phyloP scores from a whole-genome alignment of 1,140 invertebrate species.

The Dreissena rostriformis region DNA sequence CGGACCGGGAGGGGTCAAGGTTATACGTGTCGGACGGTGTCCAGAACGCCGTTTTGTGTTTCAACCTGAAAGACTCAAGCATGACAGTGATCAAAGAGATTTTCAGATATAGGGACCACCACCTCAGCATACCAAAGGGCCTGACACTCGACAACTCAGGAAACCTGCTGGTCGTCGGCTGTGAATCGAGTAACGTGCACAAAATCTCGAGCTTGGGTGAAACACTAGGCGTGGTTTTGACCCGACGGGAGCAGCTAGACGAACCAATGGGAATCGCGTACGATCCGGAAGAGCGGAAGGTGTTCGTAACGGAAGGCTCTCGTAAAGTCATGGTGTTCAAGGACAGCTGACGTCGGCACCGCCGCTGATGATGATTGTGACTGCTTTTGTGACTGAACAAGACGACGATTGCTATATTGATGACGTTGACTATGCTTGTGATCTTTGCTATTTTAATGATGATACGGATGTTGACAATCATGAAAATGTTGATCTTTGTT shows the following conservation, averaged over 20 bases:
- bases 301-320: constrained; percentile 45
- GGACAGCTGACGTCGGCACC: constrained; percentile 1
- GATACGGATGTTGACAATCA: too few relatives aligned
- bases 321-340: constrained; percentile 48
- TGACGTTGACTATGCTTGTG: too few relatives aligned
- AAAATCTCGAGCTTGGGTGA: constrained; percentile 35
- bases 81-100: constrained; percentile 24
- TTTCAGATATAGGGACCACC: constrained; percentile 27
- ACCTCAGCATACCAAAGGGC: constrained; percentile 41
- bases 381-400: too few relatives aligned
- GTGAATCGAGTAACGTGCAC: constrained; percentile 46
- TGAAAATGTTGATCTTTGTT: too few relatives aligned
- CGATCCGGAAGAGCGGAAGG: constrained; percentile 32
- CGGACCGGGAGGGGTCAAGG: constrained; percentile 22
- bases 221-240: constrained; percentile 30
- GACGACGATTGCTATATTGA: too few relatives aligned
- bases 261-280: constrained; percentile 46
- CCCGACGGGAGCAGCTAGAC: constrained; percentile 15
- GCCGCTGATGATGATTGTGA: too few relatives aligned
- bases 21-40: constrained; percentile 41
- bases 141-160: constrained; percentile 18
- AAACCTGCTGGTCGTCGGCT: constrained; percentile 43
- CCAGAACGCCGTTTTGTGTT: constrained; percentile 26
- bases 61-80: constrained; percentile 28
- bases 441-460: too few relatives aligned